Conservation (phyloP, 2,113 vertebrate species). For the Chrysochloris asiatica region DNA sequence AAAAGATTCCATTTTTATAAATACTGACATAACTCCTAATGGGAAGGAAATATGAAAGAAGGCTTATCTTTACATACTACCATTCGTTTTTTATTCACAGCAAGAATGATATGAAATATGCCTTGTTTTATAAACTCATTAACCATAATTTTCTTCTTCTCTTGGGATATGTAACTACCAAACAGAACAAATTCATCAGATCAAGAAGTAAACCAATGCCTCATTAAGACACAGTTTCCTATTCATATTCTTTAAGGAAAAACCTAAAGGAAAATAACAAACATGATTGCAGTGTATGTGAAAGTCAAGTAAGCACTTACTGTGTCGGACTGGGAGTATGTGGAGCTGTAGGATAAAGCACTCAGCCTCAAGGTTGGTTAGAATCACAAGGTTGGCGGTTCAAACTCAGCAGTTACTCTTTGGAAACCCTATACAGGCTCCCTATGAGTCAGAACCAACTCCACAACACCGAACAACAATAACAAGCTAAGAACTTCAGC, state of each 20-base stretch:
- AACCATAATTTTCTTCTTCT: constrained; percentile 19
- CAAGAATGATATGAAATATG: background rate
- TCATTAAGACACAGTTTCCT: background rate
- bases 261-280: background rate
- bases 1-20: constrained; percentile 31
- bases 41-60: background rate
- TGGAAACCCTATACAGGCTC: too few relatives aligned
- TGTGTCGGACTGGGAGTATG: background rate
- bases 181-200: constrained; percentile 20
- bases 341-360: too few relatives aligned
- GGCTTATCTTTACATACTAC: constrained; percentile 19
- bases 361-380: too few relatives aligned
- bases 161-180: background rate
- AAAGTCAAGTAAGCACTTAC: background rate
- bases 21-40: background rate
- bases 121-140: constrained; percentile 1
- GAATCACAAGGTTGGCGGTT: too few relatives aligned
- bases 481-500: background rate
- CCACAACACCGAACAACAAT: too few relatives aligned
- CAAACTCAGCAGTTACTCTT: too few relatives aligned
- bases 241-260: constrained; percentile 1
- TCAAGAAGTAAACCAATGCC: background rate
- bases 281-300: background rate
- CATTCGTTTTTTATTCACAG: constrained; percentile 43
- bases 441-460: too few relatives aligned